phyloP scores from a whole-genome alignment of 2,113 vertebrate genomes.

The Prinia subflava region DNA sequence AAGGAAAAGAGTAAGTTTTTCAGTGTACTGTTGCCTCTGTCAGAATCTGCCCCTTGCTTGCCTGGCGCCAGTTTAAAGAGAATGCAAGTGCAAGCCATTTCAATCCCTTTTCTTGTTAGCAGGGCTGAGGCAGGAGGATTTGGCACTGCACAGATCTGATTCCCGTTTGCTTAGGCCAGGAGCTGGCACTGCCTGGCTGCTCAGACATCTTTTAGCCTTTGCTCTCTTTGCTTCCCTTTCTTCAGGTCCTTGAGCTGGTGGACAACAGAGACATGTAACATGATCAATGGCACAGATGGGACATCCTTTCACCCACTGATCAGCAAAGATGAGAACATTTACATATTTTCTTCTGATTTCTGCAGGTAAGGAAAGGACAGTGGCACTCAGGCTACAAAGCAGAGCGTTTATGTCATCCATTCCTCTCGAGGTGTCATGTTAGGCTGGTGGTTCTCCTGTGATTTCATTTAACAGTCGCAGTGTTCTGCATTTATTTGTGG shows the following conservation, averaged over 20 bases:
- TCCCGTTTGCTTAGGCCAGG: neutral
- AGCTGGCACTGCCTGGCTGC: neutral
- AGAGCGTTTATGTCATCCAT: rapidly evolving
- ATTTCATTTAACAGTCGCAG: neutral
- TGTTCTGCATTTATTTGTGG: neutral
- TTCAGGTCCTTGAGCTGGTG: conserved; percentile 86
- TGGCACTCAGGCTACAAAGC: neutral
- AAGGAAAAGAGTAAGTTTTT: conserved; percentile 79
- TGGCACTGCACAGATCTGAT: neutral
- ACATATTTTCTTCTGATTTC: conserved; percentile 92
- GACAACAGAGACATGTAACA: conserved; percentile 85
- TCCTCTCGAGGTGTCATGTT: neutral
- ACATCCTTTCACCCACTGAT: conserved; percentile 87
- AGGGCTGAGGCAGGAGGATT: neutral
- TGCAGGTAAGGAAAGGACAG: conserved; percentile 81
- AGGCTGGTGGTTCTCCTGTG: neutral
- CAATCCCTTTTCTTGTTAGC: neutral
- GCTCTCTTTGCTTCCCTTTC: neutral
- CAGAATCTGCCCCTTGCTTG: neutral
- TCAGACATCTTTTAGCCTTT: neutral
- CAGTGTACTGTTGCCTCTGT: neutral
- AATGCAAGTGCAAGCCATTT: neutral
- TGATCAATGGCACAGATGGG: conserved; percentile 98
- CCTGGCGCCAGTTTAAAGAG: neutral
- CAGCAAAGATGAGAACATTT: conserved; percentile 82